Percentiles rank a stretch among this genome's conserved stretches.
Evolutionary conservation across 2,888 invertebrate genomes (phyloP).

Genomic region (Neocrepidodera transversa): DNA sequence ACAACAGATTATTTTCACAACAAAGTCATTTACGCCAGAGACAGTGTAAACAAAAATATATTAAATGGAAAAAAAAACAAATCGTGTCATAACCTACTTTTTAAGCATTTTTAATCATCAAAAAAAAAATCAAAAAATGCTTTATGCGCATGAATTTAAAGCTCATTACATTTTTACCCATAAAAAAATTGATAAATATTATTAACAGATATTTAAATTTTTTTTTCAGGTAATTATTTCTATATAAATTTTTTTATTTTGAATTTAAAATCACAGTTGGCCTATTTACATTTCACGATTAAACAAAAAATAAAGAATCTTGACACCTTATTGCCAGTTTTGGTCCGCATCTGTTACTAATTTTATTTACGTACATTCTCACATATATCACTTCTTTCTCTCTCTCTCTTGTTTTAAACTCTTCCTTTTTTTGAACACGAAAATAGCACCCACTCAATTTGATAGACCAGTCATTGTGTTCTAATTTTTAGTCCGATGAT

Average conservation of each 20-base stretch:
- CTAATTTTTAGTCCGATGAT: too few species aligned
- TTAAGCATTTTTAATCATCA: too few species aligned
- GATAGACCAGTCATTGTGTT: neutral
- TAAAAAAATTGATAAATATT: too few species aligned
- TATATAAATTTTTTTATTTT: too few species aligned
- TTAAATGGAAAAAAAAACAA: slow-evolving; percentile 4
- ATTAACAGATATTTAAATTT: too few species aligned
- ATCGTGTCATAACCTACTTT: too few species aligned
- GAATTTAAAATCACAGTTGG: too few species aligned
- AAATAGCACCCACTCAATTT: slow-evolving; percentile 12
- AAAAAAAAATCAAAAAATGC: too few species aligned
- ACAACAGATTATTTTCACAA: slow-evolving; percentile 12
- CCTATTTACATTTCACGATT: too few species aligned
- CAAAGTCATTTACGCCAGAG: neutral
- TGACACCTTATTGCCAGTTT: slow-evolving; percentile 31
- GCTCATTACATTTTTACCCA: too few species aligned
- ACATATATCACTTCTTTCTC: slow-evolving; percentile 15
- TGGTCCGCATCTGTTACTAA: slow-evolving; percentile 39
- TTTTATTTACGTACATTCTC: slow-evolving; percentile 29
- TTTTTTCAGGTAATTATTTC: too few species aligned
- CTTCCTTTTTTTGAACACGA: neutral
- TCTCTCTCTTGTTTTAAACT: neutral
- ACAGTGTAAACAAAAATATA: slow-evolving; percentile 2
- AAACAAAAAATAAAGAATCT: slow-evolving; percentile 4
- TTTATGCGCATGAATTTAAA: too few species aligned